Evolutionary conservation across 1,140 invertebrate genomes (phyloP).

Genomic region (Venturia canescens): DNA sequence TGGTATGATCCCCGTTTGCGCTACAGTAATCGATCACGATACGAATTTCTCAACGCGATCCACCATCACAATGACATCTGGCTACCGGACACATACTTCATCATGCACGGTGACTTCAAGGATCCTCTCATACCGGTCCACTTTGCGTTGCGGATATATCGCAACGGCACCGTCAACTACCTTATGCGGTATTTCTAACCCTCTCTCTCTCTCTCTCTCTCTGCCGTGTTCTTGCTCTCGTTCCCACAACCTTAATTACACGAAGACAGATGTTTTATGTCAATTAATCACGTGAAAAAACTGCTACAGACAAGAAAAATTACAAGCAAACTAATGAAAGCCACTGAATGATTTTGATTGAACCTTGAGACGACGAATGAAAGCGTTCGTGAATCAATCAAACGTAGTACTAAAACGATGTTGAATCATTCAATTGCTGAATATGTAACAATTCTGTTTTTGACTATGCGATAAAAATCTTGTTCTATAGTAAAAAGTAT

Average conservation of each 20-base stretch:
- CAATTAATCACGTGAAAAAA: no score
- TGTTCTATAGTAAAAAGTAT: no score
- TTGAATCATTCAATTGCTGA: no score
- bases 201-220: conserved; percentile 9
- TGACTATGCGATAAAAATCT: no score
- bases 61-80: conserved; percentile 93
- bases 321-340: neutral
- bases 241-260: neutral
- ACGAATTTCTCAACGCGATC: conserved; percentile 92
- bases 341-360: no score
- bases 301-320: no score
- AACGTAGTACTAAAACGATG: no score
- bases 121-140: conserved; percentile 93
- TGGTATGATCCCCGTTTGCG: conserved; percentile 92
- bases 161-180: conserved; percentile 95
- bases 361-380: no score
- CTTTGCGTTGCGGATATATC: conserved; percentile 92
- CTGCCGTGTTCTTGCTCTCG: neutral
- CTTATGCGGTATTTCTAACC: conserved; percentile 85
- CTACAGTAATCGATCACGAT: conserved; percentile 90
- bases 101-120: conserved; percentile 96
- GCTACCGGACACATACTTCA: conserved; percentile 96
- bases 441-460: no score
- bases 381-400: no score
- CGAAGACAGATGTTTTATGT: no score